Evolutionary conservation across 2,888 invertebrate species (phyloP).

Genomic region (Tetragonula carbonaria): DNA sequence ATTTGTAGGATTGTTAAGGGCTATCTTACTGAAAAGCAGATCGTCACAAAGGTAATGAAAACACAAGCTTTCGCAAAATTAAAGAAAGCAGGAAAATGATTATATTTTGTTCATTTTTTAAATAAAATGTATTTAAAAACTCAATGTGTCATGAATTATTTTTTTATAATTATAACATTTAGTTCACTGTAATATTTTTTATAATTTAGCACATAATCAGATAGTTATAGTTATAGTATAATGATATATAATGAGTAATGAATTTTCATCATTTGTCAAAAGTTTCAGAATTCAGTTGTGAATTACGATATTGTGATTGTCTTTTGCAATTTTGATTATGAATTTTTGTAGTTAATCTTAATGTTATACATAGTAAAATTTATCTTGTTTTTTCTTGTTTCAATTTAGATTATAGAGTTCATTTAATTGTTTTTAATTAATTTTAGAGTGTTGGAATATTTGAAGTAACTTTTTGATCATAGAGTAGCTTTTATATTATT

Average conservation of each 20-base stretch:
- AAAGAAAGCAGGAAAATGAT: slow-evolving; percentile 84
- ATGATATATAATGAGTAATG: no score
- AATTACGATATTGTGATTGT: no score
- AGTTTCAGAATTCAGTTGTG: not conserved
- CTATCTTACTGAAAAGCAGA: slow-evolving; percentile 99
- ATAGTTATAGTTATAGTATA: not conserved
- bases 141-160: slow-evolving; percentile 8
- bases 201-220: not conserved
- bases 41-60: slow-evolving; percentile 97
- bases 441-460: no score
- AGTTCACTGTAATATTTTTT: not conserved
- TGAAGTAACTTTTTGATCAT: no score
- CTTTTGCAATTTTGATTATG: no score
- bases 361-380: no score
- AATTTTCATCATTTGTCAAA: not conserved
- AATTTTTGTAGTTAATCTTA: no score
- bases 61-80: slow-evolving; percentile 88
- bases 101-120: slow-evolving; percentile 68
- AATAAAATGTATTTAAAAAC: slow-evolving; percentile 68
- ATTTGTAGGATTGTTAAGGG: slow-evolving; percentile 94
- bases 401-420: no score
- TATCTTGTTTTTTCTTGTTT: no score
- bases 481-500: no score
- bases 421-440: no score
- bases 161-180: not conserved